These are phyloP conservation scores for Oligia fasciuncula DNA, from an alignment of 2,888 invertebrate species.

Conservation along the genomic window DNA sequence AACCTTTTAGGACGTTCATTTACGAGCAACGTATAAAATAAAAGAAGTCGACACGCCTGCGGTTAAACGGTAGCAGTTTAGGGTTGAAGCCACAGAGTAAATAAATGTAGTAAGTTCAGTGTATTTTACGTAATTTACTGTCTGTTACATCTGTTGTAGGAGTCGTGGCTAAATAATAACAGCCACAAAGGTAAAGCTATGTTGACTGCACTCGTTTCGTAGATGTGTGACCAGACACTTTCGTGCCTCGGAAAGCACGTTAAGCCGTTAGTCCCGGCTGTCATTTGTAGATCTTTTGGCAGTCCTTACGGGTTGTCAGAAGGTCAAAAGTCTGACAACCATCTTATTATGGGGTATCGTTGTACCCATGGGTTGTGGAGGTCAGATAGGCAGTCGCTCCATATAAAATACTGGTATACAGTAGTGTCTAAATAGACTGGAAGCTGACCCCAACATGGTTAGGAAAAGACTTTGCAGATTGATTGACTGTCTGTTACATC, in stretches of 20 bases:
- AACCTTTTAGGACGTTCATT: constrained; percentile 25
- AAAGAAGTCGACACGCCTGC: constrained; percentile 28
- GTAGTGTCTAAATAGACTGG: no score
- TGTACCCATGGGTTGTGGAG: background rate
- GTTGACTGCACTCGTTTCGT: background rate
- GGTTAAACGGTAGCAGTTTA: constrained; percentile 15
- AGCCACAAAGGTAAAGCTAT: background rate
- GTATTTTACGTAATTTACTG: background rate
- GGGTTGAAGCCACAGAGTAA: constrained; percentile 5
- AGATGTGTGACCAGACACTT: background rate
- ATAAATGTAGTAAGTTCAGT: background rate
- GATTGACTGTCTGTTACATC: background rate
- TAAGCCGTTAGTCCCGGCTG: background rate
- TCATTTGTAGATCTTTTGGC: background rate
- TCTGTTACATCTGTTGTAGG: background rate
- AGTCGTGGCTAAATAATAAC: background rate
- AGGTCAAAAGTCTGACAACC: background rate
- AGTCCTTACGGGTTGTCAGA: background rate
- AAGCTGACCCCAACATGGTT: background rate
- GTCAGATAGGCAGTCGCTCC: background rate
- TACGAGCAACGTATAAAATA: constrained; percentile 43
- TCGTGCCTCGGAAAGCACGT: background rate
- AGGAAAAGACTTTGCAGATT: background rate
- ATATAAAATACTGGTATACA: background rate
- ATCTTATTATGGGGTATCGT: background rate